These are phyloP conservation scores for Mus pahari DNA, from an alignment of 2,113 vertebrate species.

Conservation along the genomic window DNA sequence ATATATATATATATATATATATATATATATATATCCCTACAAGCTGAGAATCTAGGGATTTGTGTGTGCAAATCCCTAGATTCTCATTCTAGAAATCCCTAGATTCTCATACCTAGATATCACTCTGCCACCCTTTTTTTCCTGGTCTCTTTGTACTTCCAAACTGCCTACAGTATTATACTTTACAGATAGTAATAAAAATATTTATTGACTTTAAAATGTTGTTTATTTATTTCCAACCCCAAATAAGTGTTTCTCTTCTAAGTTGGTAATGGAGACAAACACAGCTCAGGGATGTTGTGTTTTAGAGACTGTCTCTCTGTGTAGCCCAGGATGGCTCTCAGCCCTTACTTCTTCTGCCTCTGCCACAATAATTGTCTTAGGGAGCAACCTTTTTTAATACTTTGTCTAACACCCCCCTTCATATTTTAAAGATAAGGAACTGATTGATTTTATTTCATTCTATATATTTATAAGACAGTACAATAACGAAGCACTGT, in stretches of 20 bases:
- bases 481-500: not conserved
- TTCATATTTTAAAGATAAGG: slow-evolving; percentile 6
- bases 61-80: not conserved
- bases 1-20: too few relatives aligned
- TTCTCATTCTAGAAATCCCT: too few relatives aligned
- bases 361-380: not conserved
- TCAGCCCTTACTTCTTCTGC: not conserved
- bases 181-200: slow-evolving; percentile 6
- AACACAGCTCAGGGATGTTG: not conserved
- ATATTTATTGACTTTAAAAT: slow-evolving; percentile 37
- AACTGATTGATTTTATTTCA: not conserved
- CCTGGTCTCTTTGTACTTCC: not conserved
- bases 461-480: slow-evolving; percentile 34
- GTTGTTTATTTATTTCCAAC: not conserved
- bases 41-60: not conserved
- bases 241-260: slow-evolving; percentile 43
- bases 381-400: not conserved
- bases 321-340: not conserved
- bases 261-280: not conserved
- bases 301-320: not conserved
- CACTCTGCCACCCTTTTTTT: not conserved
- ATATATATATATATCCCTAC: too few relatives aligned
- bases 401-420: not conserved
- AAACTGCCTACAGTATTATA: not conserved
- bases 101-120: too few relatives aligned